Base-by-base conservation (phyloP, 2,113 vertebrate genomes). In the Tenrec ecaudatus region DNA sequence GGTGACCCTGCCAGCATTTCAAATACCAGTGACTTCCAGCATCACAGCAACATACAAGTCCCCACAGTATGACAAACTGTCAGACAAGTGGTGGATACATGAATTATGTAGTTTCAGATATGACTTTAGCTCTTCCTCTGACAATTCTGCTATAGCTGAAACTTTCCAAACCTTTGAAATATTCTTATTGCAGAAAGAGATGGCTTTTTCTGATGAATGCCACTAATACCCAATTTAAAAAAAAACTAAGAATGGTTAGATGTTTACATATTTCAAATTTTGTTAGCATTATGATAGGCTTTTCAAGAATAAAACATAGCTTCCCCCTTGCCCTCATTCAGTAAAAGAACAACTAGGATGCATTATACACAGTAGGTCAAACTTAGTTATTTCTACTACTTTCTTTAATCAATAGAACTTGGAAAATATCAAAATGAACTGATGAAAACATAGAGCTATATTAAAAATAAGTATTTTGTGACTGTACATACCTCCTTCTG, bases 401-500 rank as follows among this genome's bases (percentile, higher is more conserved):
- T 15, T 92, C 31, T 16, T 16, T 90, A 89, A 95, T 31, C 82
- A 97, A 36, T 0, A 64, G 6, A 60, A 20, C 0, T 29, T 79
- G 80, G 36, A 15, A 93, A 60, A 60, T 81, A 29, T 57, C 87
- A 90, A 17, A 47, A 86, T 36, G 53, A 14, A 88, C 40, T 66
- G 29, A 27, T 80, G 58, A 93, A 85, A 92, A 0, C 3, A 0
- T 33, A 91, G 64, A 78, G 68, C 85, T 91, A 94, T 15, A 82
- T 29, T 87, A 94, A 7, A 17, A 97, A 93, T 36, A 95, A 71
- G 69, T 31, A 91, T 33, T 96, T 87, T 40, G 47, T 82, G 7
- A 88, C 38, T 94, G 6, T 86, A 85, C 98, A 0, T 98, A 99
- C 99, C 99, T 99, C 99, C 99, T 99, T 99, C 99, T 92, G 99